Base-by-base conservation (phyloP, 2,113 vertebrate species). In the Dolichallabes microphthalmus region DNA sequence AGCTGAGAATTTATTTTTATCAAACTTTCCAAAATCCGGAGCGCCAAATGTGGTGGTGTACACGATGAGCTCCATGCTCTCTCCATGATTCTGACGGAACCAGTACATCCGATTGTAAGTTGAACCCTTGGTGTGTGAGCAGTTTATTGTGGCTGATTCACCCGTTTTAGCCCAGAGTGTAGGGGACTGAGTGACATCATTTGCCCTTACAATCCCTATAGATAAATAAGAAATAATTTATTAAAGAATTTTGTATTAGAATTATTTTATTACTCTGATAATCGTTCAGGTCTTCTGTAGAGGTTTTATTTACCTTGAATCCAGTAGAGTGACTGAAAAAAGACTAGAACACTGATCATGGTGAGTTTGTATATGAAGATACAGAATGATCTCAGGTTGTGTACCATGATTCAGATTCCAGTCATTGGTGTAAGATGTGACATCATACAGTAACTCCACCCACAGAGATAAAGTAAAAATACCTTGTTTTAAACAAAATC, bases 51-150 rank as follows among this genome's bases (percentile, higher is more conserved):
- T 19, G 25, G 17, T 15, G 11, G 85, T 85, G 39, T 35, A 83
- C 4, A 88, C 89, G 3, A 89, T 64, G 3, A 85, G 75, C 64
- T 85, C 74, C 17, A 89, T 88, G 3, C 55, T 61, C 22, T 90
- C 32, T 64, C 86, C 88, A 58, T 58, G 85, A 17, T 58, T 80
- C 71, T 90, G 89, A 32, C 76, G 80, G 55, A 30, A 90, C 88
- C 88, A 89, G 85, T 87, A 89, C 87, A 90, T 90, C 63, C 75
- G 32, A 35, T 35, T 35, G 32, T 35, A 35, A 35, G 2, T 1
- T 35, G 32, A 1, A 35, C 32, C 32, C 32, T 35, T 35, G 32
- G 32, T 35, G 32, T 35, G 32, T 35, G 32, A 35, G 32, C 32
- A 35, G 32, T 35, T 35, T 35, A 35, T 35, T 35, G 2, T 35